A percentile compares a stretch with the other conserved stretches of the same genome.
Evolutionary conservation across 2,797 vertebrate genomes (phyloP).

Genomic region (Peromyscus aztecus): DNA sequence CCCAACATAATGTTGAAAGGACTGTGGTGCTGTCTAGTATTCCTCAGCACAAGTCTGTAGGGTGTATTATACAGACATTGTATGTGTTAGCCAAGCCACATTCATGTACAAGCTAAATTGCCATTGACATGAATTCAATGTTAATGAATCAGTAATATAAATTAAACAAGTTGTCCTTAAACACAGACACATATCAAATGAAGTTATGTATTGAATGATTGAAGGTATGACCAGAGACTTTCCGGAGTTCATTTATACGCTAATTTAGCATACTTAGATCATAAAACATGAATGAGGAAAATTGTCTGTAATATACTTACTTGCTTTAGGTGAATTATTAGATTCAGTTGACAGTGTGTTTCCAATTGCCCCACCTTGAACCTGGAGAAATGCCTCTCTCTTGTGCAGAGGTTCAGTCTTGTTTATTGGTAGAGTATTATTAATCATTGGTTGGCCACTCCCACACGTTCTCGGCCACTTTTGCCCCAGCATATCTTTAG

Average conservation of each 20-base stretch:
- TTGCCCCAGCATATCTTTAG: no score
- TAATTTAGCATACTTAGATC: conserved; percentile 29
- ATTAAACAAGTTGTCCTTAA: background rate
- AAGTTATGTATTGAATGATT: background rate
- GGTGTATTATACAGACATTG: background rate
- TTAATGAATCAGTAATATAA: background rate
- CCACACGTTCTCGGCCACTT: no score
- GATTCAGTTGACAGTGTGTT: background rate
- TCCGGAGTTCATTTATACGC: background rate
- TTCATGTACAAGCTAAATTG: background rate
- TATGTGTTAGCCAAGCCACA: background rate
- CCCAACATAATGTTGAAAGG: background rate
- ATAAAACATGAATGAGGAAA: background rate
- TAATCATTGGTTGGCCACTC: background rate
- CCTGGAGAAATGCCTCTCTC: background rate
- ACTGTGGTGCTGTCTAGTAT: background rate
- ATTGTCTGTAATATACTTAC: background rate
- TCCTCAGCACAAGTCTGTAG: background rate
- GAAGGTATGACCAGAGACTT: background rate
- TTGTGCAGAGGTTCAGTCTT: background rate
- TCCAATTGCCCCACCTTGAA: background rate
- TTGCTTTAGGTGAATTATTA: background rate
- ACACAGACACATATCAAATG: conserved; percentile 2
- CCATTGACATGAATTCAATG: background rate
- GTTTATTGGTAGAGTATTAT: background rate